phyloP scores from a whole-genome alignment of 2,888 invertebrate genomes.

The Cephus pulcher region DNA sequence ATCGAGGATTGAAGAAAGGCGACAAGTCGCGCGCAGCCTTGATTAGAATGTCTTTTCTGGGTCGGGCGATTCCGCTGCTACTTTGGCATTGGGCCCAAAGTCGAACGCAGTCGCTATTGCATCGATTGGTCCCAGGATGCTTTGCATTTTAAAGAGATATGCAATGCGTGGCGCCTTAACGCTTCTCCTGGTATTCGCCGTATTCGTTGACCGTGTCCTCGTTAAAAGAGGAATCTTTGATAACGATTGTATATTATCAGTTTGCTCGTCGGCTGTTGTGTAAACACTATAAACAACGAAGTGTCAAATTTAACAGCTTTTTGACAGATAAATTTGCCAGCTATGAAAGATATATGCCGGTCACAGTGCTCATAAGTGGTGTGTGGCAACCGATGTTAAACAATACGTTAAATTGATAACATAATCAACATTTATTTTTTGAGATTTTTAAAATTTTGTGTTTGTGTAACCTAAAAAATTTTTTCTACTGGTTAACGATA shows the following conservation, averaged over 20 bases:
- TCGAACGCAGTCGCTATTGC: constrained; percentile 15
- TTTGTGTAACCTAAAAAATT: not conserved
- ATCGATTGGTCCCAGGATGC: not conserved
- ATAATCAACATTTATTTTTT: not conserved
- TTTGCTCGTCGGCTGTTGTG: not conserved
- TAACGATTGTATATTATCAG: not conserved
- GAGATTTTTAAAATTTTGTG: not conserved
- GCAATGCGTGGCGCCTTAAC: not conserved
- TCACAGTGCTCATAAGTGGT: not conserved
- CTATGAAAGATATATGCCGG: not conserved
- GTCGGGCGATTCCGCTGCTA: not conserved
- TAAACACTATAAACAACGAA: not conserved
- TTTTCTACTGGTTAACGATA: not conserved
- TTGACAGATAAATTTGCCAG: not conserved
- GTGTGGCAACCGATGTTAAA: not conserved
- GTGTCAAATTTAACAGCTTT: not conserved
- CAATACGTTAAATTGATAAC: not conserved
- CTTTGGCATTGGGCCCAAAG: constrained; percentile 42
- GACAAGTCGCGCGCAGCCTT: constrained; percentile 2
- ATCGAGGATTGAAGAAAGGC: not conserved
- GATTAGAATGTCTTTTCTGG: constrained; percentile 5
- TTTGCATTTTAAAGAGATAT: not conserved
- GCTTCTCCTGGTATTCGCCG: not conserved
- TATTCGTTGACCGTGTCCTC: not conserved
- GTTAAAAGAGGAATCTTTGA: not conserved